phyloP scores from a whole-genome alignment of 2,113 vertebrate genomes.

The Hippocampus zosterae region DNA sequence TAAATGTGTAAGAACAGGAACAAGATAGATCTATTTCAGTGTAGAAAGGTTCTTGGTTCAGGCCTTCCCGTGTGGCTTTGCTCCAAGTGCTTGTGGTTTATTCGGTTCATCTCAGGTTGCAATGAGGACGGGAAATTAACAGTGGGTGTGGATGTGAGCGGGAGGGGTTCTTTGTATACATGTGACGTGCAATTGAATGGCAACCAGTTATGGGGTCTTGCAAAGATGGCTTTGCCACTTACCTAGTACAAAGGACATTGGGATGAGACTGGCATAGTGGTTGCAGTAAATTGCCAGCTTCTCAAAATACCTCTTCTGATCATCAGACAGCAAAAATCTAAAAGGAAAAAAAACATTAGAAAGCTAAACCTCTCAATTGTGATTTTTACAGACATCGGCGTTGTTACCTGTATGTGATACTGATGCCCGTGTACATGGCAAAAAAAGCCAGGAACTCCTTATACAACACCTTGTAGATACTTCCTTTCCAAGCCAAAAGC shows the following conservation, averaged over 20 bases:
- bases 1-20: too few relatives aligned
- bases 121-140: background rate
- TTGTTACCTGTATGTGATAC: slow-evolving; percentile 83
- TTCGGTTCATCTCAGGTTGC: too few relatives aligned
- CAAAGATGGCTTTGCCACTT: slow-evolving; percentile 23
- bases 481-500: slow-evolving; percentile 86
- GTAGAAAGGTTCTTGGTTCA: too few relatives aligned
- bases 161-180: background rate
- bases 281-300: slow-evolving; percentile 91
- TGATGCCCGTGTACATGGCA: slow-evolving; percentile 79
- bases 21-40: too few relatives aligned
- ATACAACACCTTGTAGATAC: slow-evolving; percentile 92
- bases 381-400: background rate
- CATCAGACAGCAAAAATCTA: slow-evolving; percentile 78
- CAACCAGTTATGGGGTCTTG: background rate
- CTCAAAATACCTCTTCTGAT: slow-evolving; percentile 85
- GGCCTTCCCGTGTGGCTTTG: too few relatives aligned
- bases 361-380: background rate
- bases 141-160: background rate
- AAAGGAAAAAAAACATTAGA: background rate
- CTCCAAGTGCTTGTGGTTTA: too few relatives aligned
- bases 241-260: slow-evolving; percentile 89
- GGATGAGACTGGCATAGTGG: slow-evolving; percentile 88
- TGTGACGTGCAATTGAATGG: background rate
- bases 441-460: slow-evolving; percentile 87